phyloP scores from a whole-genome alignment of 2,888 invertebrate genomes.

The Hedya salicella region DNA sequence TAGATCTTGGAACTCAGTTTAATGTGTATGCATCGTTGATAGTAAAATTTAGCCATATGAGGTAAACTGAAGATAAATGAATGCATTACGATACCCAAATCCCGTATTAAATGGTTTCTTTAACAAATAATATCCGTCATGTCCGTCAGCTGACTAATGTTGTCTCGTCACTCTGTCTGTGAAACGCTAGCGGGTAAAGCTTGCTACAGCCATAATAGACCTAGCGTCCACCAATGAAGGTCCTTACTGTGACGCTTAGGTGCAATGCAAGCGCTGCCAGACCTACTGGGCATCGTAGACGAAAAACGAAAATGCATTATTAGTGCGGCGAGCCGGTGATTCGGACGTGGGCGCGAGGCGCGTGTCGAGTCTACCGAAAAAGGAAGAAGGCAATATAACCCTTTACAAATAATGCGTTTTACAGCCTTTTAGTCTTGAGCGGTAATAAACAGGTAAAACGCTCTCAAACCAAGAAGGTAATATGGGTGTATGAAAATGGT shows the following conservation, averaged over 20 bases:
- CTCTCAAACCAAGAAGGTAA: too few species aligned
- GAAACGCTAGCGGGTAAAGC: constrained; percentile 11
- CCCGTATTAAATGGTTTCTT: not conserved
- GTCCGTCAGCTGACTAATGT: constrained; percentile 20
- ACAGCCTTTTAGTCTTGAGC: not conserved
- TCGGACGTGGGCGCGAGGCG: constrained; percentile 22
- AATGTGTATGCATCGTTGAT: too few species aligned
- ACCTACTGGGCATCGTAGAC: constrained; percentile 30
- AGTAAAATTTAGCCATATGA: too few species aligned
- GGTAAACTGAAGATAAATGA: too few species aligned
- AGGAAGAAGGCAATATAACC: not conserved
- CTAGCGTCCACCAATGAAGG: not conserved
- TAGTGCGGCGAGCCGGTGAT: constrained; percentile 39
- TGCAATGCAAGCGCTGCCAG: constrained; percentile 17
- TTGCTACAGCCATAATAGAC: not conserved
- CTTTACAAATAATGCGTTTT: not conserved
- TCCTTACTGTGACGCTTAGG: constrained; percentile 8
- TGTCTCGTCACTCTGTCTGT: constrained; percentile 24
- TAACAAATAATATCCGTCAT: constrained; percentile 12
- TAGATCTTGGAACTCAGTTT: too few species aligned
- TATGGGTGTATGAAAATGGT: not conserved
- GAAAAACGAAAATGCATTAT: constrained; percentile 43
- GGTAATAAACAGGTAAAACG: too few species aligned
- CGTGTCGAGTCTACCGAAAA: constrained; percentile 8
- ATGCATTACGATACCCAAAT: too few species aligned